phyloP scores from a whole-genome alignment of 2,113 vertebrate species.

The Solenodon paradoxus region DNA sequence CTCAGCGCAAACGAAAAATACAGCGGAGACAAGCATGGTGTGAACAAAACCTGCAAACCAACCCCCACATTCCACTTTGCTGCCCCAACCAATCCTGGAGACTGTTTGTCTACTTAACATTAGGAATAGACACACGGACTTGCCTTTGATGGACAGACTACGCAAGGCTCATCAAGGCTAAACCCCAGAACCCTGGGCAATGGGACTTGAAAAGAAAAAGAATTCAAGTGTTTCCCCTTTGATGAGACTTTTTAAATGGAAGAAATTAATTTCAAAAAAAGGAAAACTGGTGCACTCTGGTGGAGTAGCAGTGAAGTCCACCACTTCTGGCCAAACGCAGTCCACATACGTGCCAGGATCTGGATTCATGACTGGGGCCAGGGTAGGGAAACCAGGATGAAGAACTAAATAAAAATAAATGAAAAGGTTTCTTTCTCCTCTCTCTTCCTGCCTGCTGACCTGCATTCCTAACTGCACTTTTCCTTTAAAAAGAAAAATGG shows the following conservation, averaged over 20 bases:
- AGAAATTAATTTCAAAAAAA: not conserved
- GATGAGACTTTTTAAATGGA: not conserved
- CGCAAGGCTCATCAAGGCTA: not conserved
- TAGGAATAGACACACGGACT: rapidly evolving
- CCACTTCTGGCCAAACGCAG: too few species aligned
- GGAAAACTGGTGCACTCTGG: too few species aligned
- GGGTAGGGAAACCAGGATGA: too few species aligned
- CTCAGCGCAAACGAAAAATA: not conserved
- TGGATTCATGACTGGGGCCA: too few species aligned
- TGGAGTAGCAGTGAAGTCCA: too few species aligned
- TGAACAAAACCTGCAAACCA: not conserved
- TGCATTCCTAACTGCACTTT: too few species aligned
- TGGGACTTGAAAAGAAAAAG: not conserved
- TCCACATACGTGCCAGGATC: too few species aligned
- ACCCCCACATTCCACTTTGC: not conserved
- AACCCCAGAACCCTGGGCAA: not conserved
- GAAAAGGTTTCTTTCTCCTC: too few species aligned
- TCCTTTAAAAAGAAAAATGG: too few species aligned
- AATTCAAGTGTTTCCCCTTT: not conserved
- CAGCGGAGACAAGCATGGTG: not conserved
- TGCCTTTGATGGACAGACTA: not conserved
- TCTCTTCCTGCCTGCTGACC: too few species aligned
- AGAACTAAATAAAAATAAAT: too few species aligned
- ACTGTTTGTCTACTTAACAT: not conserved
- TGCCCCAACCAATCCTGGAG: not conserved